Percentiles rank a stretch among this genome's conserved stretches.
Conservation (phyloP, 1,140 invertebrate genomes). For the Caenorhabditis inopinata region DNA sequence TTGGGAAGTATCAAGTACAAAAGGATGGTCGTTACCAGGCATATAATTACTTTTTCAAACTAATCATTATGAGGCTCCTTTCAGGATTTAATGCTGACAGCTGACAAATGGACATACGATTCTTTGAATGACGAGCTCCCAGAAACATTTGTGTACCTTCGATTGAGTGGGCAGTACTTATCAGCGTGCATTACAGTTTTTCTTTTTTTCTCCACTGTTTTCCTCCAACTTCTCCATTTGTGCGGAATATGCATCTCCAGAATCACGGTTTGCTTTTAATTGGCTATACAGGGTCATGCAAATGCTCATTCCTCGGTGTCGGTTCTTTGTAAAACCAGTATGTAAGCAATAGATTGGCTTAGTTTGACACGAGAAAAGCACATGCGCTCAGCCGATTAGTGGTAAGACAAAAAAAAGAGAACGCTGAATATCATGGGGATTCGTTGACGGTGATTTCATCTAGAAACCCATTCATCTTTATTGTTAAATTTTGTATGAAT, state of each 20-base stretch:
- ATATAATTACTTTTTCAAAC: not conserved
- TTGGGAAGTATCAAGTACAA: conserved; percentile 60
- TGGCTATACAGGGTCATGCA: not conserved
- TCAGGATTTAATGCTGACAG: conserved; percentile 43
- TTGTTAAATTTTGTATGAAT: too few relatives aligned
- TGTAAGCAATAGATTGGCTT: conserved; percentile 15
- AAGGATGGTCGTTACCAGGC: conserved; percentile 53
- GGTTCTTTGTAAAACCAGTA: conserved; percentile 2
- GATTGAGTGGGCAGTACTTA: conserved; percentile 47
- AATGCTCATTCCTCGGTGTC: not conserved
- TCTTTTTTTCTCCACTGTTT: conserved; percentile 44
- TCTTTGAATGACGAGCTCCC: conserved; percentile 48
- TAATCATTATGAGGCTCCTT: not conserved
- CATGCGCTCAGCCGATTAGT: conserved; percentile 20
- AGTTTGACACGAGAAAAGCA: conserved; percentile 49
- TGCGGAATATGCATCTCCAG: conserved; percentile 42
- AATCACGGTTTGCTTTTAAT: conserved; percentile 45
- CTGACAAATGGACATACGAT: conserved; percentile 54
- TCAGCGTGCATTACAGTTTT: conserved; percentile 48
- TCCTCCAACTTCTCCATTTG: conserved; percentile 50
- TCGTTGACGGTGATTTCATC: too few relatives aligned
- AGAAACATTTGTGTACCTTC: conserved; percentile 55
- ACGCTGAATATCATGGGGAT: not conserved
- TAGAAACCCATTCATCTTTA: too few relatives aligned
- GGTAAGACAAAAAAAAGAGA: not conserved